These are phyloP conservation scores for Phalacrocorax brasilianus DNA, from an alignment of 2,113 vertebrate genomes.

Conservation along the genomic window DNA sequence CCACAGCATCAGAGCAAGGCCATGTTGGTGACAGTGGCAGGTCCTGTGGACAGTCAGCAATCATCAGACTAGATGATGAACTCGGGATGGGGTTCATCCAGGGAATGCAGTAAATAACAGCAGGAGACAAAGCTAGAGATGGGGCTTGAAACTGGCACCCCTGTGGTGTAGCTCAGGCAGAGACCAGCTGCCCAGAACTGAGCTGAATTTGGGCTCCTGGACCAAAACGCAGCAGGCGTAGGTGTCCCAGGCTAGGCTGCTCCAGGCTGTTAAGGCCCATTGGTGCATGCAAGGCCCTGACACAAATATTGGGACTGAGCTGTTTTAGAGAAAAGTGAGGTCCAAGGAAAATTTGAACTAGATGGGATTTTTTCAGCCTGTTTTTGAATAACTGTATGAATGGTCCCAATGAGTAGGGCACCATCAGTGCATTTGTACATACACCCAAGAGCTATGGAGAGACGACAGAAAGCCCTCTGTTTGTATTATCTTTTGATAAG, in stretches of 20 bases:
- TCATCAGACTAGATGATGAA: neutral
- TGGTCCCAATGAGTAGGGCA: neutral
- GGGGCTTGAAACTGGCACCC: neutral
- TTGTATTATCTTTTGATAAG: neutral
- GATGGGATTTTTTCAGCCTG: accelerated
- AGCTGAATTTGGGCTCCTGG: neutral
- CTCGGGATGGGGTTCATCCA: neutral
- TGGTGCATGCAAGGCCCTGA: neutral
- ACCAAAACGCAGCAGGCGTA: neutral
- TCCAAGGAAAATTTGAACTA: neutral
- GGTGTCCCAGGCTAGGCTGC: neutral
- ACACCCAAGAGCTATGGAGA: neutral
- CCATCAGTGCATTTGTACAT: accelerated
- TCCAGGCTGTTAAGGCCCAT: neutral
- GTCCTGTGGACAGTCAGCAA: neutral
- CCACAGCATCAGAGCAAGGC: neutral
- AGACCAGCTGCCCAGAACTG: neutral
- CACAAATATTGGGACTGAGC: neutral
- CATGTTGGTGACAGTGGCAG: neutral
- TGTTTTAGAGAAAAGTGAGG: neutral
- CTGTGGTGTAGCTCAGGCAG: neutral
- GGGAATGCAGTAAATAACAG: neutral
- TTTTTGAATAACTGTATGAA: neutral
- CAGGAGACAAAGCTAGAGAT: neutral
- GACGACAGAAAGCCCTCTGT: neutral